Evolutionary conservation across 2,888 invertebrate genomes (phyloP).

Genomic region (Lepeophtheirus nordmannii): DNA sequence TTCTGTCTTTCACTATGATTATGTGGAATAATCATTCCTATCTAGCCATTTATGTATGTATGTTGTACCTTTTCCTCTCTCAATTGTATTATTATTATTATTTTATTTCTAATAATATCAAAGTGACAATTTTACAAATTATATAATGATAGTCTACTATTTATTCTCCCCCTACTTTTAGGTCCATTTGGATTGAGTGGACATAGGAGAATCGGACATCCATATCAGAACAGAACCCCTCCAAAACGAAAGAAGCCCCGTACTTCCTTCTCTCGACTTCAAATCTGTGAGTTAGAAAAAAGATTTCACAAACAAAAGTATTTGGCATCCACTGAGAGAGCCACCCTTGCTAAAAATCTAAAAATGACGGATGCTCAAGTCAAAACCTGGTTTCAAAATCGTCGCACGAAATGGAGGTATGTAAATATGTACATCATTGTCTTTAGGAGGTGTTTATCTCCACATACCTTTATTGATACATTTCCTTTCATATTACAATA

Average conservation of each 20-base stretch:
- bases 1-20: no score
- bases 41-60: no score
- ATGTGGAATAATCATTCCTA: no score
- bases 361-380: slow-evolving; percentile 99
- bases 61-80: no score
- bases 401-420: slow-evolving; percentile 97
- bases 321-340: slow-evolving; percentile 87
- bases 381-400: slow-evolving; percentile 96
- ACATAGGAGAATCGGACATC: slow-evolving; percentile 79
- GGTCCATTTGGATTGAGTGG: slow-evolving; percentile 35
- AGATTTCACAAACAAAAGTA: slow-evolving; percentile 97
- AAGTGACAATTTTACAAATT: no score
- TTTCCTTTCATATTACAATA: no score
- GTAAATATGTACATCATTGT: slow-evolving; percentile 30
- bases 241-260: slow-evolving; percentile 96
- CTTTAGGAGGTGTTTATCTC: no score
- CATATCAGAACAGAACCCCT: slow-evolving; percentile 93
- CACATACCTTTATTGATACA: no score
- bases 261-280: slow-evolving; percentile 83
- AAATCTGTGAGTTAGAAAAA: slow-evolving; percentile 85
- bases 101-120: no score
- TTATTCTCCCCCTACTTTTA: no score
- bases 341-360: slow-evolving; percentile 78
- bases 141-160: no score
- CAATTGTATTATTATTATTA: no score